Base-by-base conservation (phyloP, 2,797 vertebrate genomes). In the Acanthurus tractus region DNA sequence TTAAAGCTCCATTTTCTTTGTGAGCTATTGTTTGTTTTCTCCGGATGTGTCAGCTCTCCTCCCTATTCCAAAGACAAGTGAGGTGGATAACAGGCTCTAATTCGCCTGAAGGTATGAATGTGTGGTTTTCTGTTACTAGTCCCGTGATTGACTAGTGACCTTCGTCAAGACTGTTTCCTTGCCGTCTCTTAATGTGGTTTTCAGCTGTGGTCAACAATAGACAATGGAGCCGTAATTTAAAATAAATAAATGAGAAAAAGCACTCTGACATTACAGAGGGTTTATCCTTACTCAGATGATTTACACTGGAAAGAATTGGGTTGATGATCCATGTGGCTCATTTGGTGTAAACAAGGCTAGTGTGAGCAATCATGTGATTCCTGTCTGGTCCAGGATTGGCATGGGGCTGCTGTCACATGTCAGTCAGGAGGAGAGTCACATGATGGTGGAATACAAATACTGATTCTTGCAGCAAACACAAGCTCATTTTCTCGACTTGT, bases 391-490 rank as follows among this genome's bases (percentile, higher is more conserved):
- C 54, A 29, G 86, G 93, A 95, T 94, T 95, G 94, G 93, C 92
- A 94, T 57, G 79, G 72, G 74, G 81, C 81, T 67, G 58, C 76
- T 92, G 94, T 96, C 95, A 95, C 94, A 95, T 96, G 95, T 93
- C 92, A 89, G 93, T 94, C 93, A 94, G 92, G 87, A 84, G 93
- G 89, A 36, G 76, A 78, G 94, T 95, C 94, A 95, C 93, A 94
- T 95, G 94, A 92, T 80, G n/a, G 56, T 66, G 25, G 58, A 82
- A 83, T 90, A 90, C 87, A 93, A 93, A 94, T 90, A 77, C 81
- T 38, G 82, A 87, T 93, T 95, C 86, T 92, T 89, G 82, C 79
- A 78, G 83, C 84, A 92, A 93, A 34, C 29, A 93, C 90, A 82
- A 83, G 79, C 73, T 71, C 70, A 87, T 89, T 85, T 93, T 92